phyloP scores from a whole-genome alignment of 2,888 invertebrate species.

The Pyrochroa serraticornis region DNA sequence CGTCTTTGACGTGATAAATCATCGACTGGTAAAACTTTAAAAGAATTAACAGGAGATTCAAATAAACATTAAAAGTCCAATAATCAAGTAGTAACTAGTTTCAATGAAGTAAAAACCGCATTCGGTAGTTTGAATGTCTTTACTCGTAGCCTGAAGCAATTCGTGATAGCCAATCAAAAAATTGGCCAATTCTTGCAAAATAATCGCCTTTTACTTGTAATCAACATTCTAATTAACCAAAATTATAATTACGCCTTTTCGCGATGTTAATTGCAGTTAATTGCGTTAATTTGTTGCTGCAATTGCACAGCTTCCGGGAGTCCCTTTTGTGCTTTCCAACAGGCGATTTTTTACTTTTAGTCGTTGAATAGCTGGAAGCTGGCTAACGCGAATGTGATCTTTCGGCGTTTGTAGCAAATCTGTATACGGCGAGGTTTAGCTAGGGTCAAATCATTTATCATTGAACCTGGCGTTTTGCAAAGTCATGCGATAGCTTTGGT shows the following conservation, averaged over 20 bases:
- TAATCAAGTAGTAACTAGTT: slow-evolving; percentile 11
- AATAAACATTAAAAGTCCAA: slow-evolving; percentile 14
- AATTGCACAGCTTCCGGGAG: too few relatives aligned
- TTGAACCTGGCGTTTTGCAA: slow-evolving; percentile 46
- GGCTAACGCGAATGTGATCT: neutral
- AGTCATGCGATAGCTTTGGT: slow-evolving; percentile 46
- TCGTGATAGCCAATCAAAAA: slow-evolving; percentile 4
- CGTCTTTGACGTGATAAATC: neutral
- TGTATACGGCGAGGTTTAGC: neutral
- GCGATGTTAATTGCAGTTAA: too few relatives aligned
- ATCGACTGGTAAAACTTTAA: neutral
- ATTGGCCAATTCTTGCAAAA: slow-evolving; percentile 16
- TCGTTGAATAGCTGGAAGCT: neutral
- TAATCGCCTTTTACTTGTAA: slow-evolving; percentile 11
- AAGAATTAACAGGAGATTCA: neutral
- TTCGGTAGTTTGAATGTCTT: slow-evolving; percentile 23
- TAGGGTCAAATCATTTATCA: slow-evolving; percentile 50
- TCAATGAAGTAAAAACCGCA: slow-evolving; percentile 16
- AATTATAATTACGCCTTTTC: too few relatives aligned
- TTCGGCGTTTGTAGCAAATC: slow-evolving; percentile 5
- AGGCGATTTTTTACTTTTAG: too few relatives aligned
- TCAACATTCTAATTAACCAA: neutral
- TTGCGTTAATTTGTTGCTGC: too few relatives aligned
- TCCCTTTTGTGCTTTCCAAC: too few relatives aligned
- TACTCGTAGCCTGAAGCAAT: slow-evolving; percentile 10